These are phyloP conservation scores for Malaclemys terrapin DNA, from an alignment of 2,113 vertebrate genomes.

Conservation along the genomic window DNA sequence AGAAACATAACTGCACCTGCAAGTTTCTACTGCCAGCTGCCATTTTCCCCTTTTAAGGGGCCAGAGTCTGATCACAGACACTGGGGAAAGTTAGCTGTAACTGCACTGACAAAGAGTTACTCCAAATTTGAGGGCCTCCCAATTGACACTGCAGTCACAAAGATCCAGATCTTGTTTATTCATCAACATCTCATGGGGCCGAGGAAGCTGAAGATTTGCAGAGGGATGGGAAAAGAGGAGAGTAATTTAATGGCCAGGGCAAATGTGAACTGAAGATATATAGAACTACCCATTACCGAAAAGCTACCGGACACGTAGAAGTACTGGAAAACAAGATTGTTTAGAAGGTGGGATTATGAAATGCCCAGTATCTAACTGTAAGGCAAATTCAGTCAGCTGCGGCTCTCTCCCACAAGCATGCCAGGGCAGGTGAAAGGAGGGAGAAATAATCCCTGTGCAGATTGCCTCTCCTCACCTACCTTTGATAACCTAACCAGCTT, in stretches of 20 bases:
- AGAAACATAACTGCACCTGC: neutral
- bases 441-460: neutral
- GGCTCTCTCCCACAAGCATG: neutral
- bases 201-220: neutral
- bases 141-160: neutral
- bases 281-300: neutral
- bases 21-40: accelerated
- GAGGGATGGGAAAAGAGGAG: neutral
- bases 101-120: neutral
- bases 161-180: neutral
- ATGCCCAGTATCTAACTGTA: too few relatives aligned
- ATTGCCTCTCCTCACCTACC: neutral
- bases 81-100: neutral
- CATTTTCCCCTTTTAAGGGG: accelerated
- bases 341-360: neutral
- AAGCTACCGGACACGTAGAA: neutral
- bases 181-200: neutral
- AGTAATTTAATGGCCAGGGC: accelerated
- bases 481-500: neutral
- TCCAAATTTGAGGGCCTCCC: accelerated
- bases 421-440: neutral
- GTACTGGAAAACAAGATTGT: neutral
- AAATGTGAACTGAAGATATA: accelerated
- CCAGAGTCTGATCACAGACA: neutral
- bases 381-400: neutral